A percentile compares a stretch with the other conserved stretches of the same genome.
These are phyloP conservation scores for Bemisia tabaci DNA, from an alignment of 1,140 invertebrate species.

Conservation along the genomic window DNA sequence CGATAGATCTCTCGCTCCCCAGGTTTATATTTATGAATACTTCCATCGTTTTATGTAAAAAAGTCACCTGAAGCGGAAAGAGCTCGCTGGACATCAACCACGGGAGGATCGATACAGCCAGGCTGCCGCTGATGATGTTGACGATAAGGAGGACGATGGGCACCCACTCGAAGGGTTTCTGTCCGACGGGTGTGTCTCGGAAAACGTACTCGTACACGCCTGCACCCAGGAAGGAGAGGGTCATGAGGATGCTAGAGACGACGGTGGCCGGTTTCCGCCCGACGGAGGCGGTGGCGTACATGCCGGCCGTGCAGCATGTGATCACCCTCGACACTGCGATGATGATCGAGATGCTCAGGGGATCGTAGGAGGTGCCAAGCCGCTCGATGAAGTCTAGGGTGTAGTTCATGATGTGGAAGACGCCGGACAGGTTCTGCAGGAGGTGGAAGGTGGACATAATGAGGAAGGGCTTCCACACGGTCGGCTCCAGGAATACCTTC, in stretches of 20 bases:
- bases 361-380: background rate
- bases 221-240: no score
- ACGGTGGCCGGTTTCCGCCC: constrained; percentile 25
- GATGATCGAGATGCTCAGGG: background rate
- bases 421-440: constrained; percentile 1
- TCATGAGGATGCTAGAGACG: no score
- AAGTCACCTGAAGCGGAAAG: constrained; percentile 47
- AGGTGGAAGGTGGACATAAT: constrained; percentile 1
- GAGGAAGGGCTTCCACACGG: constrained; percentile 7
- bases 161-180: constrained; percentile 34
- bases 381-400: background rate
- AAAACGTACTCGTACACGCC: no score
- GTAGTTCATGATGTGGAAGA: constrained; percentile 3
- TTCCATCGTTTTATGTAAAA: no score
- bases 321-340: no score
- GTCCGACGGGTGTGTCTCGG: no score
- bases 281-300: background rate
- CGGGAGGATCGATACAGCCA: constrained; percentile 51
- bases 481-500: no score
- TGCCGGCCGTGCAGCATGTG: background rate
- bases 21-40: no score
- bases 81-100: constrained; percentile 56
- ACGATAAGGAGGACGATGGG: constrained; percentile 47
- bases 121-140: constrained; percentile 42
- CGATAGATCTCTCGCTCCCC: no score